Base-by-base conservation (phyloP, 2,797 vertebrate species). In the Euphonia xanthogaster region DNA sequence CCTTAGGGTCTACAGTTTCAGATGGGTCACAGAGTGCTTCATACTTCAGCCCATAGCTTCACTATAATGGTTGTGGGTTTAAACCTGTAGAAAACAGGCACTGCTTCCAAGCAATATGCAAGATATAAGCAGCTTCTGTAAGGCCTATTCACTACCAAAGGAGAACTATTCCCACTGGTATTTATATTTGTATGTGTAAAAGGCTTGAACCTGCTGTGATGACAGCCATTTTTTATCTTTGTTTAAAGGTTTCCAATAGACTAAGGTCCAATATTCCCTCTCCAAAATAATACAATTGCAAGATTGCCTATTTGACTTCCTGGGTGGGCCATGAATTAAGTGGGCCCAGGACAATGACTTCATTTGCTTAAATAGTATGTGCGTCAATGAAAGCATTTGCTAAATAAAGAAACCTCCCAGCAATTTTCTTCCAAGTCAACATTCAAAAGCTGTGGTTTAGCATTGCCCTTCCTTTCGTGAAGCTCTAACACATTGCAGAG, bases 321-420 rank as follows among this genome's bases (percentile, higher is more conserved):
- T 93, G 91, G 88, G 94, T 92, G 90, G 90, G 84, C 86, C 12
- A 4, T 30, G 63, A 86, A 74, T 87, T 79, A 95, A 93, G 72
- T 48, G 47, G 72, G 58, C 54, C 44, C 82, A 86, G 63, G 81
- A 92, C 79, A 89, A 62, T 80, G 75, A 85, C 61, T 94, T 95
- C 19, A 93, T 92, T 95, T 94, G 84, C 84, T 92, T 92, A 85
- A 96, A 85, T 45, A 83, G 57, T 24, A 48, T 20, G 50, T 78
- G 79, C 42, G 28, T 92, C 91, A 96, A 91, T 86, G 87, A 94
- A 91, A 94, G 73, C 80, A 90, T 90, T 35, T 80, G 62, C 84
- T 96, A 94, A 95, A 96, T 89, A 93, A 94, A 93, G 84, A 88
- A 95, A 87, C 61, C 84, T 90, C 65, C 55, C 78, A 96, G 84